These are phyloP conservation scores for Whitmania pigra DNA, from an alignment of 1,140 invertebrate genomes.

Conservation along the genomic window DNA sequence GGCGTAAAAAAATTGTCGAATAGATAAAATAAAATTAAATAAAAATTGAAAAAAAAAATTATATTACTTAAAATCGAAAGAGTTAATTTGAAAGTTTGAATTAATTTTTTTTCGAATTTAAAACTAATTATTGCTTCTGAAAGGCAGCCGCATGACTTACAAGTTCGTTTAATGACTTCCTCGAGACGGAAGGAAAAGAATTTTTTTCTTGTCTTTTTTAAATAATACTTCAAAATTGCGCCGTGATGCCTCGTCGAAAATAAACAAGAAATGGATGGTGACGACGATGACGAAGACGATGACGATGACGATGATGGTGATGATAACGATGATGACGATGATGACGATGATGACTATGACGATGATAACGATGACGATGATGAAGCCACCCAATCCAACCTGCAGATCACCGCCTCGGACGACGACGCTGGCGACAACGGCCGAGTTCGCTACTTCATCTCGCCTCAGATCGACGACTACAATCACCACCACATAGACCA, in stretches of 20 bases:
- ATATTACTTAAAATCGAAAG: too few species aligned
- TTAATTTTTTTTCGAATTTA: slow-evolving; percentile 57
- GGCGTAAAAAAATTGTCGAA: too few species aligned
- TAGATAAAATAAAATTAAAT: too few species aligned
- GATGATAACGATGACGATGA: slow-evolving; percentile 45
- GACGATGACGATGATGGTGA: not conserved
- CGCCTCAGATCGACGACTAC: slow-evolving; percentile 50
- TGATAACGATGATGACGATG: slow-evolving; percentile 1
- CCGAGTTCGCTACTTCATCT: slow-evolving; percentile 72
- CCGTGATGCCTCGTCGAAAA: too few species aligned
- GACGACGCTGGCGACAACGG: slow-evolving; percentile 27
- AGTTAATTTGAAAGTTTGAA: too few species aligned
- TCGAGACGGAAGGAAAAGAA: too few species aligned
- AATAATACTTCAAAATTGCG: too few species aligned
- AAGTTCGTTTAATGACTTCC: too few species aligned
- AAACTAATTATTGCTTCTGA: too few species aligned
- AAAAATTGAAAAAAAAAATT: too few species aligned
- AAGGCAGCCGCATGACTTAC: too few species aligned
- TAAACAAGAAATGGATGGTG: not conserved
- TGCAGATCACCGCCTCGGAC: slow-evolving; percentile 63
- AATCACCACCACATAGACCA: not conserved
- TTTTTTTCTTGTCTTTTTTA: too few species aligned
- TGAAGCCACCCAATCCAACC: slow-evolving; percentile 31
- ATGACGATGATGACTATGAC: not conserved
- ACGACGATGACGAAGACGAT: not conserved